A percentile compares a stretch with the other conserved stretches of the same genome.
These are phyloP conservation scores for Hemiscyllium ocellatum DNA, from an alignment of 2,113 vertebrate species.

Conservation along the genomic window DNA sequence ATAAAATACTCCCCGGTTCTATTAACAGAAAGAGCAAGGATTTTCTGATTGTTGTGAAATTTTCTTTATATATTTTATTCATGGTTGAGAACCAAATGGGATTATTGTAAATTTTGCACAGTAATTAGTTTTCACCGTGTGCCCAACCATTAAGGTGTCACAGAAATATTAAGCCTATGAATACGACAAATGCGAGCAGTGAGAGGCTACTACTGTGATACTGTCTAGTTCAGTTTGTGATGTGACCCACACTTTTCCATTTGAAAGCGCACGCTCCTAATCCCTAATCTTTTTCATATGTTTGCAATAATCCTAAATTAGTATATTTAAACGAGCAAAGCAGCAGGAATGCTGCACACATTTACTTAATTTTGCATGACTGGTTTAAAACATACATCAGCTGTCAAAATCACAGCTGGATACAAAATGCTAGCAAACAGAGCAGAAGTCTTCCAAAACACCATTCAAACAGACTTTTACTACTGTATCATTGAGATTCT, in stretches of 20 bases:
- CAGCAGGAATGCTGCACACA: conserved; percentile 32
- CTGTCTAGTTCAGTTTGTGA: neutral
- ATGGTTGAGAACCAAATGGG: neutral
- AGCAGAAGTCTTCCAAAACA: neutral
- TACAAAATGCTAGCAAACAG: neutral
- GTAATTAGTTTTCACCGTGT: neutral
- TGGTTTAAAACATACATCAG: conserved; percentile 19
- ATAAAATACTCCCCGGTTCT: neutral
- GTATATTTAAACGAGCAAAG: conserved; percentile 35
- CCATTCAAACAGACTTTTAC: neutral
- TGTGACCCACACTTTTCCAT: conserved; percentile 2
- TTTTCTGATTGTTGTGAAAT: neutral
- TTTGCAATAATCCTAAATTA: conserved; percentile 38
- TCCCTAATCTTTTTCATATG: conserved; percentile 33
- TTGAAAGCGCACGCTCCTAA: conserved; percentile 9
- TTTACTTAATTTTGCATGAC: conserved; percentile 34
- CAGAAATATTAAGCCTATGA: neutral
- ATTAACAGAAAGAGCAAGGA: neutral
- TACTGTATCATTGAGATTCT: neutral
- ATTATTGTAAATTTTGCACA: neutral
- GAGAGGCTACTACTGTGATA: neutral
- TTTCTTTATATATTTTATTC: neutral
- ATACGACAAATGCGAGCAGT: neutral
- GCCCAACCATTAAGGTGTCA: neutral
- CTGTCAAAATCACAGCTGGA: conserved; percentile 35